Conservation (phyloP, 2,113 vertebrate genomes). For the Gadus macrocephalus region DNA sequence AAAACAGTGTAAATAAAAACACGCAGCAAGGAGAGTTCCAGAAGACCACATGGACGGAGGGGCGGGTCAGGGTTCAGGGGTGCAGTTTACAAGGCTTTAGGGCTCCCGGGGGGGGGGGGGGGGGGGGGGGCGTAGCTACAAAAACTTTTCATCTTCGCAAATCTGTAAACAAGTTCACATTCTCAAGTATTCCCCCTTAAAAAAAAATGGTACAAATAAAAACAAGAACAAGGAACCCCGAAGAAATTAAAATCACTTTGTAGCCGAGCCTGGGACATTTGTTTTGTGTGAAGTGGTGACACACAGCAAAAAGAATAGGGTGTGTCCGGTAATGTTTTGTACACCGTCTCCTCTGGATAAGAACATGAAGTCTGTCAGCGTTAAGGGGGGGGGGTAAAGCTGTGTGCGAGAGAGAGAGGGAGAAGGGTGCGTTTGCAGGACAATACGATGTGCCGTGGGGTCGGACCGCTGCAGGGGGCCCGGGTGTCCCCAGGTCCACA, state of each 20-base stretch:
- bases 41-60: slow-evolving; percentile 36
- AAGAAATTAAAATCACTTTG: background rate
- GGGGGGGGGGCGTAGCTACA: slow-evolving; percentile 23
- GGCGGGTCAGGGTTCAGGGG: no score
- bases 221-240: no score
- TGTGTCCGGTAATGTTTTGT: slow-evolving; percentile 12
- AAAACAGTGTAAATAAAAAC: slow-evolving; percentile 71
- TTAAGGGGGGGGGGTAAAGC: background rate
- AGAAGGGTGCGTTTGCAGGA: slow-evolving; percentile 12
- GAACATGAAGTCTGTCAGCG: background rate
- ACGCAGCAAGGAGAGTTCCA: slow-evolving; percentile 51
- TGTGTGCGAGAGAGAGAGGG: slow-evolving; percentile 7
- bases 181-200: slow-evolving; percentile 18
- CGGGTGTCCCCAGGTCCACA: slow-evolving; percentile 41
- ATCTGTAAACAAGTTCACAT: slow-evolving; percentile 54
- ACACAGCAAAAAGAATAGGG: background rate
- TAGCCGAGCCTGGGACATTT: background rate
- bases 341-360: background rate
- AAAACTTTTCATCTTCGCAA: slow-evolving; percentile 16
- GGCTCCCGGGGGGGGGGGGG: background rate
- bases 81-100: no score
- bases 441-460: slow-evolving; percentile 36
- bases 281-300: background rate
- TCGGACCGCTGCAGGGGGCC: slow-evolving; percentile 43
- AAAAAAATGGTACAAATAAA: background rate